These are phyloP conservation scores for Oreotrochilus melanogaster DNA, from an alignment of 2,113 vertebrate genomes.

Conservation along the genomic window DNA sequence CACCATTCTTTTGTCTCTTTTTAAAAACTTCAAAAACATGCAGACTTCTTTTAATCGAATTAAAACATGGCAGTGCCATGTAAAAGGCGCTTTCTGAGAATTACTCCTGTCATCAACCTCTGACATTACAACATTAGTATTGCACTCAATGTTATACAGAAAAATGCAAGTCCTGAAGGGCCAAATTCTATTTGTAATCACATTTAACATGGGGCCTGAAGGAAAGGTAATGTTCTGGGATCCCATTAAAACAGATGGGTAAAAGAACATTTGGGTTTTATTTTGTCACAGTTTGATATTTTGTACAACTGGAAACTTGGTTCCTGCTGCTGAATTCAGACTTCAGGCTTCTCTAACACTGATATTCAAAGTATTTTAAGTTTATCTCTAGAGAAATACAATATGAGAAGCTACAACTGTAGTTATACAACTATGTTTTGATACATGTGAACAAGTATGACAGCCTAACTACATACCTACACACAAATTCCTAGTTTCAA, in stretches of 20 bases:
- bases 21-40: slow-evolving; percentile 27
- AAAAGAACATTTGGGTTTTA: neutral
- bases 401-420: neutral
- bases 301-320: neutral
- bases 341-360: neutral
- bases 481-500: neutral
- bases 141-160: neutral
- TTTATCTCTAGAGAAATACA: neutral
- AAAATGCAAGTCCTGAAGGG: neutral
- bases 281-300: slow-evolving; percentile 3
- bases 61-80: slow-evolving; percentile 10
- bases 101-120: slow-evolving; percentile 20
- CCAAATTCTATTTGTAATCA: neutral
- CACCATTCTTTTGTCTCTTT: slow-evolving; percentile 13
- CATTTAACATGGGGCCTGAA: neutral
- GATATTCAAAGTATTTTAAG: neutral
- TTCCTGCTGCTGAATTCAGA: neutral
- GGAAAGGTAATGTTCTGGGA: neutral
- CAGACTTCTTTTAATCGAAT: slow-evolving; percentile 30
- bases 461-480: neutral
- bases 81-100: neutral
- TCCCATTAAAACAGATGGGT: neutral
- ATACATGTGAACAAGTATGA: rapidly evolving
- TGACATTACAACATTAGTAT: neutral
- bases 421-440: neutral